These are phyloP conservation scores for Calosoma granatense DNA, from an alignment of 1,140 invertebrate species.

Conservation along the genomic window DNA sequence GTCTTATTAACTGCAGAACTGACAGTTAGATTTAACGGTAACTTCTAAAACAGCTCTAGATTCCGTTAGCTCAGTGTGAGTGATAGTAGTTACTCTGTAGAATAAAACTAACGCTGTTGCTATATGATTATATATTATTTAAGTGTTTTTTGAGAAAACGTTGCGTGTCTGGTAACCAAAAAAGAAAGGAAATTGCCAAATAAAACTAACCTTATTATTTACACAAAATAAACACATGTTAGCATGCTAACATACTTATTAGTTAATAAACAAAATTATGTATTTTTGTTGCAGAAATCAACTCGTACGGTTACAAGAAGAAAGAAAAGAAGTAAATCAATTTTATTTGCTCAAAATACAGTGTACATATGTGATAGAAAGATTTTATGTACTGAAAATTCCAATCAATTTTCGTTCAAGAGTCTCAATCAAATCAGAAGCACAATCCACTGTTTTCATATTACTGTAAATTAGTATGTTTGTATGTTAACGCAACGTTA, in stretches of 20 bases:
- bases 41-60: too few species aligned
- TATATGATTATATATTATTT: constrained; percentile 1
- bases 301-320: constrained; percentile 64
- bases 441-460: too few species aligned
- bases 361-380: too few species aligned
- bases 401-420: too few species aligned
- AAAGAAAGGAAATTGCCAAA: not conserved
- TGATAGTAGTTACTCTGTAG: too few species aligned
- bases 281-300: constrained; percentile 53
- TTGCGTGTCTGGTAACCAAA: not conserved
- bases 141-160: constrained; percentile 3
- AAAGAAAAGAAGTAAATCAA: constrained; percentile 30
- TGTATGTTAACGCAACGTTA: too few species aligned
- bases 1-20: not conserved
- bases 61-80: too few species aligned
- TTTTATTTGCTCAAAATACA: too few species aligned
- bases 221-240: not conserved
- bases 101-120: too few species aligned
- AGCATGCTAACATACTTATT: not conserved
- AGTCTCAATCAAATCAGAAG: too few species aligned
- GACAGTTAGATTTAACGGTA: constrained; percentile 3
- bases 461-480: too few species aligned
- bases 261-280: constrained; percentile 14
- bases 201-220: not conserved
- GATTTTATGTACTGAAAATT: too few species aligned